A percentile compares a stretch with the other conserved stretches of the same genome.
Evolutionary conservation across 2,113 vertebrate genomes (phyloP).

Genomic region (Cairina moschata): DNA sequence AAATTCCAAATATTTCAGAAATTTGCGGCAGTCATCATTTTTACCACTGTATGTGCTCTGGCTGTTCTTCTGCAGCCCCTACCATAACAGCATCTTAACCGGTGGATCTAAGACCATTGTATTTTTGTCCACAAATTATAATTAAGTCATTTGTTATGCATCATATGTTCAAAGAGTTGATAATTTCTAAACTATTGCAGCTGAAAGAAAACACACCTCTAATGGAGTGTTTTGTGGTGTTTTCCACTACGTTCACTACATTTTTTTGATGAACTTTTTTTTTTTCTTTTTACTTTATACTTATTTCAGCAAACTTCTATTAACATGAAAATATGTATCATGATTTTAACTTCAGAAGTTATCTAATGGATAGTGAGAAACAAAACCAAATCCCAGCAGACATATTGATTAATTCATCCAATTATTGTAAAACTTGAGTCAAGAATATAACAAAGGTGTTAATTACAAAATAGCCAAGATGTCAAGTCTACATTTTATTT

Average conservation of each 20-base stretch:
- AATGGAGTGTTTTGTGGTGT: background rate
- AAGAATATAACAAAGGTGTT: conserved; percentile 13
- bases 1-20: background rate
- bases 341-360: background rate
- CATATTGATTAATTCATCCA: background rate
- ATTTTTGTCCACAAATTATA: background rate
- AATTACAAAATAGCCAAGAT: background rate
- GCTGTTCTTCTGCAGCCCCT: background rate
- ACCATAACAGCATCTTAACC: background rate
- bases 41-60: fast-evolving
- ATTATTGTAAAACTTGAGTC: background rate
- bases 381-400: background rate
- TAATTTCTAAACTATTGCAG: background rate
- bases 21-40: background rate
- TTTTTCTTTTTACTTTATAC: background rate
- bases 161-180: fast-evolving
- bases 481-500: conserved; percentile 7
- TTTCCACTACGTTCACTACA: background rate
- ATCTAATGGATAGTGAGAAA: background rate
- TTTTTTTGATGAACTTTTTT: background rate
- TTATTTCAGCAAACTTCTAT: background rate
- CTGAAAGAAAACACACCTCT: background rate
- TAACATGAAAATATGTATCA: fast-evolving
- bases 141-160: background rate
- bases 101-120: background rate